Evolutionary conservation across 2,888 invertebrate species (phyloP).

Genomic region (Helobdella robusta): DNA sequence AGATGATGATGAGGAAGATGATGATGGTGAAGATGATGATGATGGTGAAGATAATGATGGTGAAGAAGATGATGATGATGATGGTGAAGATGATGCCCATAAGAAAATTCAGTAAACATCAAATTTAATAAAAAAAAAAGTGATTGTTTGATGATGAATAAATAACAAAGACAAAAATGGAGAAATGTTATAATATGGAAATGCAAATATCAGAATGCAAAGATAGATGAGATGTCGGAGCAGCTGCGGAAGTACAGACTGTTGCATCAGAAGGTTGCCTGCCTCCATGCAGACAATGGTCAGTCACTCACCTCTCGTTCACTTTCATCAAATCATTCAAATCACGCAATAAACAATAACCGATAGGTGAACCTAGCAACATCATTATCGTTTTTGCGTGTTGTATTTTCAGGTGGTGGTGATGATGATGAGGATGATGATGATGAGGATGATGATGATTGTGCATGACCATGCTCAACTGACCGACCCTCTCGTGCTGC

Average conservation of each 20-base stretch:
- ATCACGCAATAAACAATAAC: not conserved
- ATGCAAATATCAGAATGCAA: not conserved
- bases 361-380: not conserved
- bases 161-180: not conserved
- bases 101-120: too few relatives aligned
- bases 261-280: not conserved
- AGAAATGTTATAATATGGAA: too few relatives aligned
- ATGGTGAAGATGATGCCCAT: not conserved
- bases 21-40: constrained; percentile 8
- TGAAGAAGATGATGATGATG: constrained; percentile 16
- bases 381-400: not conserved
- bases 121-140: too few relatives aligned
- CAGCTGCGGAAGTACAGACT: not conserved
- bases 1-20: too few relatives aligned
- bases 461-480: not conserved
- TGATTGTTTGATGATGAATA: constrained; percentile 19
- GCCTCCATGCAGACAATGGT: not conserved
- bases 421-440: too few relatives aligned
- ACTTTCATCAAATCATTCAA: not conserved
- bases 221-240: not conserved
- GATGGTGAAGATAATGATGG: constrained; percentile 8
- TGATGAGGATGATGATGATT: too few relatives aligned
- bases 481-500: not conserved
- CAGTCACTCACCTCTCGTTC: too few relatives aligned
- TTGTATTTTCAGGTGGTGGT: not conserved